Conservation (phyloP, 2,888 invertebrate genomes). For the Meiosimyza decipiens region DNA sequence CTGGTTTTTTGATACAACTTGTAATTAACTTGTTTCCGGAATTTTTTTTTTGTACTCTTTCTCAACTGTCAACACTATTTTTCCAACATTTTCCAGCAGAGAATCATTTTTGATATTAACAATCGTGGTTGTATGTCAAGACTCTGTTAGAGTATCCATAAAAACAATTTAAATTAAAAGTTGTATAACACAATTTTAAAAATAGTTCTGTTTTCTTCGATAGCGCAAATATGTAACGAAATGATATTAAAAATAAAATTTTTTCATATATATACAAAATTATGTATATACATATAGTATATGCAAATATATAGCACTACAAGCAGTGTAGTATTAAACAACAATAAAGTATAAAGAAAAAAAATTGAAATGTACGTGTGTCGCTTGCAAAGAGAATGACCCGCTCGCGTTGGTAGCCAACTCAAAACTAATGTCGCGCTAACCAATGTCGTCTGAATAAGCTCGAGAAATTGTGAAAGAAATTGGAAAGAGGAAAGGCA, state of each 20-base stretch:
- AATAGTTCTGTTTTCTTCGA: conserved; percentile 37
- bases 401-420: conserved; percentile 69
- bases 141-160: neutral
- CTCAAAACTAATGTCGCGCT: conserved; percentile 68
- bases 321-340: too few relatives aligned
- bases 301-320: conserved; percentile 40
- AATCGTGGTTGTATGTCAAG: conserved; percentile 10
- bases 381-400: conserved; percentile 68
- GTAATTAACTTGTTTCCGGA: neutral
- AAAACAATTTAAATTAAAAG: conserved; percentile 25
- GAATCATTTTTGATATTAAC: conserved; percentile 24
- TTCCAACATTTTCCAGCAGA: neutral
- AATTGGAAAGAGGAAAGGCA: conserved; percentile 23
- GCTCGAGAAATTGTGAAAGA: conserved; percentile 41
- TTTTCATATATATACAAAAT: conserved; percentile 35
- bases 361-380: conserved; percentile 60
- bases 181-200: conserved; percentile 43
- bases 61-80: conserved; percentile 7
- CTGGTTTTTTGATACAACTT: neutral
- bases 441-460: conserved; percentile 56
- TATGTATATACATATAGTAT: conserved; percentile 39
- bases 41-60: neutral
- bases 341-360: conserved; percentile 35
- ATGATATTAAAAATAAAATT: conserved; percentile 36
- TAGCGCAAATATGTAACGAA: conserved; percentile 28